Percentiles rank a stretch among this genome's conserved stretches.
Evolutionary conservation across 2,888 invertebrate genomes (phyloP).

Genomic region (Lasioglossum morio): DNA sequence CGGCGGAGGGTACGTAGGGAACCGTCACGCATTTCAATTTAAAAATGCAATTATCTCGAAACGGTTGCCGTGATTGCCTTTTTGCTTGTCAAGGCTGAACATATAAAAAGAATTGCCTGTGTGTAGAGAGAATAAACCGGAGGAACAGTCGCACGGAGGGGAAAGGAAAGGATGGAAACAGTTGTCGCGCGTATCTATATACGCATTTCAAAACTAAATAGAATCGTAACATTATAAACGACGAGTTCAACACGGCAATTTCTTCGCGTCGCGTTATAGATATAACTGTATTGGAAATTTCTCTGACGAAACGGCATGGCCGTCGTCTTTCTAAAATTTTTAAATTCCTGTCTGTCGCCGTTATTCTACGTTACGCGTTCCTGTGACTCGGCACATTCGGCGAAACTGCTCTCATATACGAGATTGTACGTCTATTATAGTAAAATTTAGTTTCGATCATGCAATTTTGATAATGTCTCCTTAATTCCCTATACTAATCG

Average conservation of each 20-base stretch:
- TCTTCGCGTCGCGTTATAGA: background rate
- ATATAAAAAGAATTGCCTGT: constrained; percentile 20
- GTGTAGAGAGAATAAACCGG: background rate
- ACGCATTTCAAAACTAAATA: constrained; percentile 6
- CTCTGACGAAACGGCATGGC: background rate
- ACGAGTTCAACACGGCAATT: background rate
- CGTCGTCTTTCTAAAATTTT: background rate
- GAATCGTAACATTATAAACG: constrained; percentile 14
- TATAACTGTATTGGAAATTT: background rate
- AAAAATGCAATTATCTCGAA: constrained; percentile 58
- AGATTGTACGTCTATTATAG: background rate
- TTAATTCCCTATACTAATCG: background rate
- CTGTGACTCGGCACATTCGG: background rate
- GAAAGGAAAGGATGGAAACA: background rate
- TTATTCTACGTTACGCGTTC: background rate
- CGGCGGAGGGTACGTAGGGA: background rate
- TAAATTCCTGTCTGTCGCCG: background rate
- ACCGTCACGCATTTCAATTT: constrained; percentile 53
- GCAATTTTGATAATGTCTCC: background rate
- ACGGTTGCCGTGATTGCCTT: constrained; percentile 41
- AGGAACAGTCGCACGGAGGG: background rate
- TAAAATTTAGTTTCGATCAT: background rate
- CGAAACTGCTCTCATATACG: background rate
- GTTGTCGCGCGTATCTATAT: background rate
- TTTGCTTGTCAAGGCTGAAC: constrained; percentile 49